phyloP scores from a whole-genome alignment of 2,113 vertebrate species.

The Xenotilapia longispinis region DNA sequence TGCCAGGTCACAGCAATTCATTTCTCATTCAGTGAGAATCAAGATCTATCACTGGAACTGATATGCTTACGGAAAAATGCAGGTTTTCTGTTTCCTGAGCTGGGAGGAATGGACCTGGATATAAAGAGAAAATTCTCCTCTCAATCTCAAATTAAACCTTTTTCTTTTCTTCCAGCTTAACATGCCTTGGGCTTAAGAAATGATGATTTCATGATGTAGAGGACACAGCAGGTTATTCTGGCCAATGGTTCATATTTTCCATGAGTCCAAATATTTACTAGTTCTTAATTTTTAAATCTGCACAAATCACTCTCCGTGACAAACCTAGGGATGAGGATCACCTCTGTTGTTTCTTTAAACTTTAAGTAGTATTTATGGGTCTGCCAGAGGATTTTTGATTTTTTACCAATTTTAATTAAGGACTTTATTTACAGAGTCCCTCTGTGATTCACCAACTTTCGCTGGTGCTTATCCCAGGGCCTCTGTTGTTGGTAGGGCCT shows the following conservation, averaged over 20 bases:
- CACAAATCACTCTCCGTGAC: neutral
- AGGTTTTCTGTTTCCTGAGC: neutral
- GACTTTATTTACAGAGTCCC: neutral
- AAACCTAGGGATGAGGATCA: neutral
- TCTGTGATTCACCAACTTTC: neutral
- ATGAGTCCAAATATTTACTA: neutral
- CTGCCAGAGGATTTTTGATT: too few relatives aligned
- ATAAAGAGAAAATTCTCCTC: neutral
- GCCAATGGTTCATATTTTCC: neutral
- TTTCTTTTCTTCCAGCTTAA: neutral
- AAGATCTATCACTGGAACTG: slow-evolving; percentile 7
- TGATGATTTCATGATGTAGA: neutral
- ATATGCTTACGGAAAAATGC: slow-evolving; percentile 16
- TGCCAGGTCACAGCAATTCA: neutral
- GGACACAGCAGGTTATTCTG: neutral
- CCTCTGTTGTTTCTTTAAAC: neutral
- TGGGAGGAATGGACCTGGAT: neutral
- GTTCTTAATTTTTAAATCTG: neutral
- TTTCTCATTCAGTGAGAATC: slow-evolving; percentile 10
- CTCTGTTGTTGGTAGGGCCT: neutral
- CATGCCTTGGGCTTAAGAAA: neutral
- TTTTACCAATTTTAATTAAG: neutral
- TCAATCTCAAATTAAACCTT: neutral
- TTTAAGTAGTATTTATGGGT: neutral
- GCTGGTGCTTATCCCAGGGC: neutral